Percentiles rank a stretch among this genome's conserved stretches.
phyloP scores from a whole-genome alignment of 2,888 invertebrate species.

The Ellobium chinense region DNA sequence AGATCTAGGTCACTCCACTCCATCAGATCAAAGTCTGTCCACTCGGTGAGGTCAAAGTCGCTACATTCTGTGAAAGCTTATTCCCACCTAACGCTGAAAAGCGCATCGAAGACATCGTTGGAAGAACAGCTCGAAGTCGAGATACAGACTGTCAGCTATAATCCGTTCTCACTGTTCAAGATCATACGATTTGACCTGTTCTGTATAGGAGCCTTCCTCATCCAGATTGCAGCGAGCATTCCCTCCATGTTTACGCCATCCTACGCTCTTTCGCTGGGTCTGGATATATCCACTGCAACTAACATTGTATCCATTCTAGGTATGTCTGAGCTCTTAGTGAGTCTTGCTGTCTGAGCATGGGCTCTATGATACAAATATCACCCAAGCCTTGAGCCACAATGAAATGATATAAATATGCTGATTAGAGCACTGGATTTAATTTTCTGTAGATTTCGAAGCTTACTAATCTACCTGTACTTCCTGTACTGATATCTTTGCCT shows the following conservation, averaged over 20 bases:
- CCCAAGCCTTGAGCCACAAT: too few species aligned
- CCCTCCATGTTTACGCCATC: constrained; percentile 33
- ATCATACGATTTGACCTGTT: constrained; percentile 17
- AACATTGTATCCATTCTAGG: constrained; percentile 28
- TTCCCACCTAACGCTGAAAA: neutral
- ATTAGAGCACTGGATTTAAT: too few species aligned
- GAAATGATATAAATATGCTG: too few species aligned
- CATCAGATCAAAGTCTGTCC: neutral
- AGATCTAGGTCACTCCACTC: neutral
- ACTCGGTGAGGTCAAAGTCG: neutral
- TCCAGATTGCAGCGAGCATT: constrained; percentile 31
- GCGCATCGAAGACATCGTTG: neutral
- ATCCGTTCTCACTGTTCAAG: neutral
- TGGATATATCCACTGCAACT: constrained; percentile 17
- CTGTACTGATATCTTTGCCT: too few species aligned
- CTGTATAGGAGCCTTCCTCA: constrained; percentile 33
- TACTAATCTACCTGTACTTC: too few species aligned
- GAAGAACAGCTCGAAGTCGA: neutral
- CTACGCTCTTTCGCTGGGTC: constrained; percentile 12
- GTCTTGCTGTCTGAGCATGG: too few species aligned
- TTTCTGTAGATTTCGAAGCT: too few species aligned
- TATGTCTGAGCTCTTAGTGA: too few species aligned
- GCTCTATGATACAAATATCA: too few species aligned
- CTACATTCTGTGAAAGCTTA: neutral
- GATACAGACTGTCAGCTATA: neutral